phyloP scores from a whole-genome alignment of 2,113 vertebrate genomes.

The Scalopus aquaticus region DNA sequence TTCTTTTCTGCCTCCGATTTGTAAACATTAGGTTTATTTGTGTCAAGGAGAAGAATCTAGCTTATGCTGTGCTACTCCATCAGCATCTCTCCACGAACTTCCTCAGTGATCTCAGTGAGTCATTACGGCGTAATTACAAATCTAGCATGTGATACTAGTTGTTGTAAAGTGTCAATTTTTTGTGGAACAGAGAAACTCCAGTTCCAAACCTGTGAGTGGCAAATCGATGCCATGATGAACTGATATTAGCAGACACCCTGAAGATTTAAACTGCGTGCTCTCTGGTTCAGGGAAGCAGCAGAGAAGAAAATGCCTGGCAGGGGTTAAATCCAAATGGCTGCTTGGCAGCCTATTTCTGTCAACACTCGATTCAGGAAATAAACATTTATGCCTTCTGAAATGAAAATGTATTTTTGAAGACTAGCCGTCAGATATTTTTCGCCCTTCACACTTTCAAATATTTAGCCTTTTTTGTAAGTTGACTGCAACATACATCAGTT shows the following conservation, averaged over 20 bases:
- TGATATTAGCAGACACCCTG: constrained; percentile 74
- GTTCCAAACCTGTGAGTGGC: constrained; percentile 66
- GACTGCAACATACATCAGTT: constrained; percentile 89
- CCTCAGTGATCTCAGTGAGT: constrained; percentile 69
- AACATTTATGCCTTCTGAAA: constrained; percentile 91
- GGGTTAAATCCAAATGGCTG: constrained; percentile 90
- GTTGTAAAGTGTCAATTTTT: constrained; percentile 81
- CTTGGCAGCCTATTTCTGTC: constrained; percentile 90
- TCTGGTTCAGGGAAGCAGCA: constrained; percentile 64
- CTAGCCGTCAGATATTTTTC: constrained; percentile 90
- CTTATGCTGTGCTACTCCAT: constrained; percentile 52
- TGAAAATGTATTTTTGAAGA: constrained; percentile 90
- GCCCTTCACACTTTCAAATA: constrained; percentile 91
- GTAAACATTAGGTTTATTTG: constrained; percentile 59
- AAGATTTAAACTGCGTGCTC: constrained; percentile 71
- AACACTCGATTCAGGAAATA: constrained; percentile 85
- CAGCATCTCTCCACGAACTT: constrained; percentile 71
- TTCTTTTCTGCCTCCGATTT: constrained; percentile 39
- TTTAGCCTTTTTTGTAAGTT: constrained; percentile 89
- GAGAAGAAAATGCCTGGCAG: constrained; percentile 84
- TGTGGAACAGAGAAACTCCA: constrained; percentile 68
- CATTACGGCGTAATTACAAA: constrained; percentile 77
- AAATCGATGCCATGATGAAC: constrained; percentile 80
- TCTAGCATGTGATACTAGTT: constrained; percentile 69
- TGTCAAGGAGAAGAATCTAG: neutral